Percentiles rank a stretch among this genome's conserved stretches.
These are phyloP conservation scores for Squalus acanthias DNA, from an alignment of 2,797 vertebrate species.

Conservation along the genomic window DNA sequence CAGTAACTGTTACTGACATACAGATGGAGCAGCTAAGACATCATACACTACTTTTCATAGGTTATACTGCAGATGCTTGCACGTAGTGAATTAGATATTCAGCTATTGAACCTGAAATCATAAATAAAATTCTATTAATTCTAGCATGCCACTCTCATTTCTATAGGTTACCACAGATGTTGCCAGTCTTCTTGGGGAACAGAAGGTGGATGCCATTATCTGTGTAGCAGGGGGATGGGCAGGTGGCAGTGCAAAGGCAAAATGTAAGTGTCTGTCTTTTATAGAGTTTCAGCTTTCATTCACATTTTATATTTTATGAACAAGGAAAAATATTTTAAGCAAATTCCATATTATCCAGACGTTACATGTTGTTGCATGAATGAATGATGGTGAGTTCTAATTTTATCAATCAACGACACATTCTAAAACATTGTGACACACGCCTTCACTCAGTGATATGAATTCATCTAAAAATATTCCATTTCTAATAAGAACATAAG, in stretches of 20 bases:
- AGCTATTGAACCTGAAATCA: background rate
- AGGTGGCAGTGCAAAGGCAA: slow-evolving; percentile 83
- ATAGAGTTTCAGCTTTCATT: background rate
- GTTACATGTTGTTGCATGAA: background rate
- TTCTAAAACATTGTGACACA: background rate
- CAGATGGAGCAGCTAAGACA: background rate
- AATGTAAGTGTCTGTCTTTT: slow-evolving; percentile 66
- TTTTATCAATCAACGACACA: background rate
- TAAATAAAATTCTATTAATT: background rate
- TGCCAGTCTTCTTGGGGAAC: slow-evolving; percentile 72
- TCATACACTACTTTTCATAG: background rate
- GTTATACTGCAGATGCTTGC: background rate
- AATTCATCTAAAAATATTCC: background rate
- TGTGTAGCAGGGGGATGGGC: slow-evolving; percentile 97
- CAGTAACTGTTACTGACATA: background rate
- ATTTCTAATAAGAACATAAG: background rate
- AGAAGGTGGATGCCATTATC: slow-evolving; percentile 88
- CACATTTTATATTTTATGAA: background rate
- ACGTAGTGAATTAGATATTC: background rate
- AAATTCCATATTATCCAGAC: background rate
- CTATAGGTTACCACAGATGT: slow-evolving; percentile 81
- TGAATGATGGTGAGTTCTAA: background rate
- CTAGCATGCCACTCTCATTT: background rate
- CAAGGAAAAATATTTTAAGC: background rate
- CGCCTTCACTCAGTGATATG: background rate